Evolutionary conservation across 2,888 invertebrate genomes (phyloP).

Genomic region (Acrobasis suavella): DNA sequence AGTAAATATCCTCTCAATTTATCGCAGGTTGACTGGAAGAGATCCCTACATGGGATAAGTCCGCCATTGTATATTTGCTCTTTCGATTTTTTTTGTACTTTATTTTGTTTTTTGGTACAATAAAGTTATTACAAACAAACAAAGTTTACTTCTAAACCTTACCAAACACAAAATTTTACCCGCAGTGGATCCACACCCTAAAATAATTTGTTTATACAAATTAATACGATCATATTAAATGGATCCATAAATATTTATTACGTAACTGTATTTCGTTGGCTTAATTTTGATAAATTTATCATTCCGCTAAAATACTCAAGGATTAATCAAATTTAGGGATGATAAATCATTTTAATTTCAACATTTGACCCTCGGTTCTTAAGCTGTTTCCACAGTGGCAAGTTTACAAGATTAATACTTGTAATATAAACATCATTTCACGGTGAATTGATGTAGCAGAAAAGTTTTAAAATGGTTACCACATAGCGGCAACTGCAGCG

Average conservation of each 20-base stretch:
- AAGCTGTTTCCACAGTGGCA: neutral
- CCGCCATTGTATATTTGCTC: too few relatives aligned
- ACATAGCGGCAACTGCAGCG: too few relatives aligned
- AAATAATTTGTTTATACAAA: neutral
- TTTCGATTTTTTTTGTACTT: too few relatives aligned
- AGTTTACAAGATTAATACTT: neutral
- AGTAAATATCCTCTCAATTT: too few relatives aligned
- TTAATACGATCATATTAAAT: conserved; percentile 2
- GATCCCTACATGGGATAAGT: too few relatives aligned
- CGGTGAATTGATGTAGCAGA: too few relatives aligned
- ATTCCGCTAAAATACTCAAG: conserved; percentile 1
- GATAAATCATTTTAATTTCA: neutral
- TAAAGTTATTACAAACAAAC: too few relatives aligned
- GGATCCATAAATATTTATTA: conserved; percentile 7
- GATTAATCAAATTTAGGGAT: conserved; percentile 4
- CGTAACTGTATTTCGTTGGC: neutral
- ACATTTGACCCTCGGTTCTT: neutral
- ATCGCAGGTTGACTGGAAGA: too few relatives aligned
- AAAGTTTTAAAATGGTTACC: too few relatives aligned
- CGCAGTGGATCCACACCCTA: neutral
- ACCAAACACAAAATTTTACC: too few relatives aligned
- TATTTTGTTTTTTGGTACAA: too few relatives aligned
- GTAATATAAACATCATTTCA: neutral
- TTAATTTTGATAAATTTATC: conserved; percentile 13
- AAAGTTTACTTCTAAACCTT: too few relatives aligned